Evolutionary conservation across 1,140 invertebrate genomes (phyloP).

Genomic region (Drosophila kohkoa): DNA sequence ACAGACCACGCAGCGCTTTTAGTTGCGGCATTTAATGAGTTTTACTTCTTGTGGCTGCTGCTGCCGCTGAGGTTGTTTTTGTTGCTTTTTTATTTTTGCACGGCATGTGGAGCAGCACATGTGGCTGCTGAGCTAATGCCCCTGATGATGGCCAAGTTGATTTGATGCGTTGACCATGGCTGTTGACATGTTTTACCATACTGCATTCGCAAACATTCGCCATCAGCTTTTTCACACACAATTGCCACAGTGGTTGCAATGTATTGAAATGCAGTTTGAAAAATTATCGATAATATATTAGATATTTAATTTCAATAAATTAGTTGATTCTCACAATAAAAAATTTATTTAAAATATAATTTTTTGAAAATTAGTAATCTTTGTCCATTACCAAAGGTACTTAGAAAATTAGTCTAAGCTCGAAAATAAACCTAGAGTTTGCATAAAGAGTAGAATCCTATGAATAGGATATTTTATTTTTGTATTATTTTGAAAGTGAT

Average conservation of each 20-base stretch:
- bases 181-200: slow-evolving; percentile 21
- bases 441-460: too few species aligned
- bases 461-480: too few species aligned
- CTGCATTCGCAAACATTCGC: neutral
- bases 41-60: slow-evolving; percentile 50
- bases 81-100: slow-evolving; percentile 24
- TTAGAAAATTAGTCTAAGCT: too few species aligned
- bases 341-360: too few species aligned
- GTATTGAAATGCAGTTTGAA: too few species aligned
- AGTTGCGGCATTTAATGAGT: slow-evolving; percentile 62
- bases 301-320: too few species aligned
- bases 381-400: too few species aligned
- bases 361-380: too few species aligned
- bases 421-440: too few species aligned
- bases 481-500: too few species aligned
- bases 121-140: slow-evolving; percentile 24
- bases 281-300: too few species aligned
- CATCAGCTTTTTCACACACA: slow-evolving; percentile 6
- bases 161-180: slow-evolving; percentile 26
- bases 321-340: too few species aligned
- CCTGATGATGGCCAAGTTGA: slow-evolving; percentile 36
- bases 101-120: slow-evolving; percentile 50
- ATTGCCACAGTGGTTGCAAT: slow-evolving; percentile 11
- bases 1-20: neutral
- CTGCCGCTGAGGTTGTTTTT: neutral